Evolutionary conservation across 1,140 invertebrate species (phyloP), one percentile per base, ranked within the genome.

Genomic region (Drosophila lowei): DNA sequence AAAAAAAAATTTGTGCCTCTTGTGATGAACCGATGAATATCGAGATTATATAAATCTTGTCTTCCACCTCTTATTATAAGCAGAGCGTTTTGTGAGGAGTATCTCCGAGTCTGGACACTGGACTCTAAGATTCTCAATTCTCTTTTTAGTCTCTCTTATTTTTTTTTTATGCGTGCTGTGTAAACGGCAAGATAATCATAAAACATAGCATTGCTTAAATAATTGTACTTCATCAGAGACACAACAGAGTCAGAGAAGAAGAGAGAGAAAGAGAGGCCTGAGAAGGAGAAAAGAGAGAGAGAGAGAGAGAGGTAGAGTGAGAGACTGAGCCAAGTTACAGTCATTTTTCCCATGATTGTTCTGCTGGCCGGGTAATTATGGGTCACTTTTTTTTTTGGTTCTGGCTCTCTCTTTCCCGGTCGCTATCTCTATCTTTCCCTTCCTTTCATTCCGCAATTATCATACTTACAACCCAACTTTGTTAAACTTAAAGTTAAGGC

Each of bases 311-410:
- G 6, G 44, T 23, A 18, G 44, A 38, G 46, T 28, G 18, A 48
- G 41, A 42, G 68, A 62, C 47, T 44, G 46, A 46, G 38, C 43
- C 59, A 21, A 50, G 65, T 73, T 71, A 66, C 62, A 75, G 55
- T 75, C 59, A 68, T 53, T 81, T 86, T 86, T 88, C 83, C 83
- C 83, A 88, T 88, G 83, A 88, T 88, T 88, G 83, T 88, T 88
- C 75, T 79, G 54, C 42, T 57, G 63, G 56, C 56, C 57, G 73
- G 71, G 83, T 88, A 88, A 88, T 88, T 88, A 88, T 88, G 84
- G 83, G 83, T 88, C 83, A 88, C 78, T 64, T 66, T 79, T 75
- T 38, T 70, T 60, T 66, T 75, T 75, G 38, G 59, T 60, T 48
- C 11, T 41, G 44, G 41, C 25, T 47, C 50, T 55, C 54, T 52